Conservation (phyloP, 2,888 invertebrate species). For the Clepsis dumicolana region DNA sequence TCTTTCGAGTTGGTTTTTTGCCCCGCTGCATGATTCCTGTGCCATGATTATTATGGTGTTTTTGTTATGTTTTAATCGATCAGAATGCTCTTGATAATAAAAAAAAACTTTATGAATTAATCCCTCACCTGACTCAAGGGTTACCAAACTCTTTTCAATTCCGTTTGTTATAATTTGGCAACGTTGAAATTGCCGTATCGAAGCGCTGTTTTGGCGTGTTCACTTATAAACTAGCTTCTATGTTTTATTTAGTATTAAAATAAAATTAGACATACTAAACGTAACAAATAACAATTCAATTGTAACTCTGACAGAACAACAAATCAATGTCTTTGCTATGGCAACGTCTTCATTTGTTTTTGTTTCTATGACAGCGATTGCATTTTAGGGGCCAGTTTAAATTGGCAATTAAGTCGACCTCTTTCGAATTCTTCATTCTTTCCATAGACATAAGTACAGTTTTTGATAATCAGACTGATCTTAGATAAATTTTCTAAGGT, state of each 20-base stretch:
- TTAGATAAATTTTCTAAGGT: too few species aligned
- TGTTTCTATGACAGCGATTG: neutral
- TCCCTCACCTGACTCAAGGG: neutral
- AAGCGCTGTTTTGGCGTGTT: neutral
- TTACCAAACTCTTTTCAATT: neutral
- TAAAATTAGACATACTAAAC: neutral
- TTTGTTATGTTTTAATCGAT: neutral
- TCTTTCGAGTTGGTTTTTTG: conserved; percentile 75
- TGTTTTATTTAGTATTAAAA: neutral
- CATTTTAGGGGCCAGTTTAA: neutral
- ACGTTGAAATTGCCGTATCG: neutral
- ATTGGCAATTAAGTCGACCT: neutral
- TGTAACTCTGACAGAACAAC: conserved; percentile 11
- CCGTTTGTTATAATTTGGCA: neutral
- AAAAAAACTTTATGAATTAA: too few species aligned
- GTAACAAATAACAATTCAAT: neutral
- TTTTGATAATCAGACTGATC: too few species aligned
- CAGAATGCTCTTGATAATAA: too few species aligned
- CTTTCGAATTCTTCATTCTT: neutral
- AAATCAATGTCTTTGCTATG: conserved; percentile 10
- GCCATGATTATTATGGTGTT: neutral
- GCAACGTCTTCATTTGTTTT: neutral
- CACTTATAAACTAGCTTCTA: neutral
- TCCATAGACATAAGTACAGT: too few species aligned
- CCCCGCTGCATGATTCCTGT: conserved; percentile 55